Evolutionary conservation across 1,140 invertebrate species (phyloP).

Genomic region (Acromyrmex echinatior): DNA sequence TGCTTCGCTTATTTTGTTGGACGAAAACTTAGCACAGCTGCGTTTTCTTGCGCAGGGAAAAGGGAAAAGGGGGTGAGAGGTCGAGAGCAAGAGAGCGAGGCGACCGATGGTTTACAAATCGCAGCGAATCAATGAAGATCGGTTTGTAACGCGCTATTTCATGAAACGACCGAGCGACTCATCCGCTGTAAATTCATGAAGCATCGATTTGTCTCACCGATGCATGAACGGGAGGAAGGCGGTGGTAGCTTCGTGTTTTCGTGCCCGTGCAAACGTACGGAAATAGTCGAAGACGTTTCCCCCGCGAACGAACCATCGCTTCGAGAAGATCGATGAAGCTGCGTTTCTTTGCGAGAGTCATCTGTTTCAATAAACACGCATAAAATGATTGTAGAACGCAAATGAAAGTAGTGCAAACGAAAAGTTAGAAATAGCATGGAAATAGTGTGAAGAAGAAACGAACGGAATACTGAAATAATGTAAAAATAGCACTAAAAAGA

Average conservation of each 20-base stretch:
- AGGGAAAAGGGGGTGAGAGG: too few species aligned
- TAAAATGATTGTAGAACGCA: slow-evolving; percentile 3
- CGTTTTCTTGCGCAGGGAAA: background rate
- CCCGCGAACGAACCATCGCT: background rate
- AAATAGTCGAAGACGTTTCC: slow-evolving; percentile 39
- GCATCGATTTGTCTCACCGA: slow-evolving; percentile 60
- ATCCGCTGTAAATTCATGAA: slow-evolving; percentile 73
- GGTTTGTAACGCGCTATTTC: slow-evolving; percentile 63
- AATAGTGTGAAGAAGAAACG: background rate
- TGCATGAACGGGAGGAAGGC: background rate
- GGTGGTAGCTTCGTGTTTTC: slow-evolving; percentile 43
- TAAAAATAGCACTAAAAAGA: background rate
- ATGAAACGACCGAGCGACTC: slow-evolving; percentile 62
- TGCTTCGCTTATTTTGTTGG: slow-evolving; percentile 58
- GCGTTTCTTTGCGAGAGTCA: slow-evolving; percentile 41
- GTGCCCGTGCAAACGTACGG: slow-evolving; percentile 39
- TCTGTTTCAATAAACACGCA: slow-evolving; percentile 41
- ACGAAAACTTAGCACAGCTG: slow-evolving; percentile 41
- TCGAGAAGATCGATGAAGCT: slow-evolving; percentile 48
- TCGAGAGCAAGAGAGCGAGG: background rate
- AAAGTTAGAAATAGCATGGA: background rate
- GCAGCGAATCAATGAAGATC: slow-evolving; percentile 65
- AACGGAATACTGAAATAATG: background rate
- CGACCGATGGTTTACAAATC: slow-evolving; percentile 68
- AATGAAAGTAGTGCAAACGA: background rate